phyloP scores from a whole-genome alignment of 2,797 vertebrate genomes.

The Uromys caudimaculatus region DNA sequence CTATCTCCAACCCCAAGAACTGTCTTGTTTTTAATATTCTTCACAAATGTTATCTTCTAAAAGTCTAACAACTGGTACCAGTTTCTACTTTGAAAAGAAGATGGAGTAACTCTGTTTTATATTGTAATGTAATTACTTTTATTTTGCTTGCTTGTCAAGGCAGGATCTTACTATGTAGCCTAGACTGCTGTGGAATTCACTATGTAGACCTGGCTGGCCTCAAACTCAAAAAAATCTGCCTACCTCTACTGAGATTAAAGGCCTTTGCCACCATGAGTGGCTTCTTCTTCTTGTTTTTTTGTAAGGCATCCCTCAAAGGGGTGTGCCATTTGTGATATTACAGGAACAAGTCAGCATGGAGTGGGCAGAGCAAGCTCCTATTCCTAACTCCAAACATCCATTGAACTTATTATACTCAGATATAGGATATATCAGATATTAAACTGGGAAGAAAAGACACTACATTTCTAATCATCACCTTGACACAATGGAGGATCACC shows the following conservation, averaged over 20 bases:
- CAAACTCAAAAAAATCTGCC: not conserved
- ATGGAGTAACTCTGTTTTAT: not conserved
- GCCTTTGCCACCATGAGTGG: not conserved
- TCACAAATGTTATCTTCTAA: slow-evolving; percentile 9
- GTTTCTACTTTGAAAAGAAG: not conserved
- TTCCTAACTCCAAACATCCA: not conserved
- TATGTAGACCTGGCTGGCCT: not conserved
- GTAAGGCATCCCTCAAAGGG: not conserved
- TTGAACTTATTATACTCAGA: not conserved
- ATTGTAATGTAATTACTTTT: not conserved
- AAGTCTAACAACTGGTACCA: not conserved
- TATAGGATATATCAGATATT: not conserved
- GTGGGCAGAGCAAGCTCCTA: not conserved
- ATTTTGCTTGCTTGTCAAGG: not conserved
- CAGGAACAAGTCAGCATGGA: not conserved
- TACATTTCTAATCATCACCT: not conserved
- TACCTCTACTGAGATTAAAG: not conserved
- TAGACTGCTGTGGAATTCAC: not conserved
- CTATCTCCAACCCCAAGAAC: not conserved
- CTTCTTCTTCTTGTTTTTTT: not conserved
- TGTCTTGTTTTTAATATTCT: slow-evolving; percentile 26
- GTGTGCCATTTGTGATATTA: not conserved
- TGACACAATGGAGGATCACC: not conserved
- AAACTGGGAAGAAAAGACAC: not conserved
- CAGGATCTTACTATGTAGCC: not conserved